Percentiles rank a stretch among this genome's conserved stretches.
These are phyloP conservation scores for Trissolcus brochymenae DNA, from an alignment of 2,888 invertebrate species.

Conservation along the genomic window DNA sequence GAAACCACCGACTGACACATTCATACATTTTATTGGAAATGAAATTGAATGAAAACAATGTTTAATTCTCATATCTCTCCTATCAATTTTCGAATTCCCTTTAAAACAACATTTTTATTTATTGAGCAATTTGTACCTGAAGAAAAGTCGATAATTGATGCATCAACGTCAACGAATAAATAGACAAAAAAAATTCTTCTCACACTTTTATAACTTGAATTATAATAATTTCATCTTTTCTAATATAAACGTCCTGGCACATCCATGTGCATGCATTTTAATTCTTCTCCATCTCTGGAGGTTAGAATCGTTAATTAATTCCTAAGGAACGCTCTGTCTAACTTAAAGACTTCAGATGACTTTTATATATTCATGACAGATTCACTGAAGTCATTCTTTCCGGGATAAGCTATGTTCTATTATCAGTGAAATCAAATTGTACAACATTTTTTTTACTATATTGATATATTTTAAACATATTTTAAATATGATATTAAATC, in stretches of 20 bases:
- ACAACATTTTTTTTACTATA: not conserved
- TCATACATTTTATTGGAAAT: too few species aligned
- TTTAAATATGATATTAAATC: not conserved
- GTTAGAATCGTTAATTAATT: conserved; percentile 19
- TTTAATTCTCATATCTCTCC: too few species aligned
- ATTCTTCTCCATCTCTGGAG: not conserved
- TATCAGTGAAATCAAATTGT: conserved; percentile 2
- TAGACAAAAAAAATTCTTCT: conserved; percentile 26
- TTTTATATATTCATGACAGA: conserved; percentile 26
- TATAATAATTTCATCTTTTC: conserved; percentile 9
- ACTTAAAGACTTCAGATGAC: conserved; percentile 15
- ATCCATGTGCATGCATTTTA: conserved; percentile 11
- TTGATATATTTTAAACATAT: not conserved
- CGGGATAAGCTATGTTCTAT: conserved; percentile 14
- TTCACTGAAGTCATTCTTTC: conserved; percentile 35
- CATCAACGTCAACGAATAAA: conserved; percentile 25
- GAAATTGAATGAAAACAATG: too few species aligned
- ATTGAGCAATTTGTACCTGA: conserved; percentile 24
- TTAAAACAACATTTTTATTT: not conserved
- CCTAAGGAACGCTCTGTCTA: conserved; percentile 22
- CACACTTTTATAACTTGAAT: conserved; percentile 13
- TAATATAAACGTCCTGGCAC: conserved; percentile 4
- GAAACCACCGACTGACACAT: too few species aligned
- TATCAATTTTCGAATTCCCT: too few species aligned
- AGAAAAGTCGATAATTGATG: conserved; percentile 36